A percentile compares a stretch with the other conserved stretches of the same genome.
These are phyloP conservation scores for Coptotermes formosanus DNA, from an alignment of 1,140 invertebrate species.

Conservation along the genomic window DNA sequence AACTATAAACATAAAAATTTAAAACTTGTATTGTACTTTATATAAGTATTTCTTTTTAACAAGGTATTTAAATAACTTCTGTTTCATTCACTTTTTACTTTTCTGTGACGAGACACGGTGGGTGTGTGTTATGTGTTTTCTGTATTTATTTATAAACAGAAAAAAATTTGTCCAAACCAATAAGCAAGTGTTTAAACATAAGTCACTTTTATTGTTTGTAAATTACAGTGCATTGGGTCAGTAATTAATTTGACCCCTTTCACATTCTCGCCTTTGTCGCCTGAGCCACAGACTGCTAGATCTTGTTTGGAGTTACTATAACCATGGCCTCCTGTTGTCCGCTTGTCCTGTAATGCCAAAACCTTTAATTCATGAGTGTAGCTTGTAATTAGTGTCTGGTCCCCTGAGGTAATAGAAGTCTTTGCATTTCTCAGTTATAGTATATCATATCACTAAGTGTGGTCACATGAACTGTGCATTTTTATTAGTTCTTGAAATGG, in stretches of 20 bases:
- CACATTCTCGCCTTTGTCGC: not conserved
- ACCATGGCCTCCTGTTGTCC: not conserved
- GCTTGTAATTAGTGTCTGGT: no score
- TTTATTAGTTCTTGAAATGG: no score
- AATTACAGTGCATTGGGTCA: slow-evolving; percentile 27
- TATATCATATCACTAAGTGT: no score
- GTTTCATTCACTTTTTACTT: not conserved
- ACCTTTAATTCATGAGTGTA: not conserved
- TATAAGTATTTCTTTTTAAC: not conserved
- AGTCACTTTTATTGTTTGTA: slow-evolving; percentile 25
- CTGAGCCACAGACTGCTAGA: not conserved
- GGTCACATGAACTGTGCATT: no score
- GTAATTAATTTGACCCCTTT: slow-evolving; percentile 31
- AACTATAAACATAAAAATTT: not conserved
- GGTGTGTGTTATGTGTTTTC: not conserved
- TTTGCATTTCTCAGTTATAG: no score
- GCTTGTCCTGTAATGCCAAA: not conserved
- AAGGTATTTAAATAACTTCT: not conserved
- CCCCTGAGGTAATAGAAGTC: no score
- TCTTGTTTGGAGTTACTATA: not conserved
- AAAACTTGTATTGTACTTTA: not conserved
- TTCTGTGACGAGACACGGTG: not conserved
- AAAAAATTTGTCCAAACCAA: slow-evolving; percentile 9
- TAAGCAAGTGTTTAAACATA: slow-evolving; percentile 5
- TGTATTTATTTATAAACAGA: not conserved